Evolutionary conservation across 2,888 invertebrate genomes (phyloP).

Genomic region (Heterodera filipjevi): DNA sequence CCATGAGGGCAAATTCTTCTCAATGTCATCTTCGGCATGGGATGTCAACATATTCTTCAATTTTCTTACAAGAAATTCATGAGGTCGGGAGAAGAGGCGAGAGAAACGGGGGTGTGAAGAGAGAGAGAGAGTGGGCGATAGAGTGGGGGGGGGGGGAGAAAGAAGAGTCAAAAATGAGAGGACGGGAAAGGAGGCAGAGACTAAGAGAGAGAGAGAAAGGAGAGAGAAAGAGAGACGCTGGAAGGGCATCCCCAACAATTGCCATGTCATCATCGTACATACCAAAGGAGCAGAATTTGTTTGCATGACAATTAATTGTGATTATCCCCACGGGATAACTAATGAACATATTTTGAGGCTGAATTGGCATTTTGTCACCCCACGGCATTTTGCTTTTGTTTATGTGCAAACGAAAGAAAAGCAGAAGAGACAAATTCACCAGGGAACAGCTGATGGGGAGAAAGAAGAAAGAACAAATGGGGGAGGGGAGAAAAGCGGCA

Average conservation of each 20-base stretch:
- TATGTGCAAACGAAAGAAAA: background rate
- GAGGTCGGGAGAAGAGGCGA: background rate
- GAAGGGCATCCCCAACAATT: background rate
- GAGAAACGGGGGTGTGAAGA: no score
- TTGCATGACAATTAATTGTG: constrained; percentile 5
- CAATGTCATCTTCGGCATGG: constrained; percentile 15
- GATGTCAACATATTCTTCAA: constrained; percentile 22
- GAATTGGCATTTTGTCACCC: background rate
- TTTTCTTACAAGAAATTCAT: constrained; percentile 8
- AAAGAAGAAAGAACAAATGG: background rate
- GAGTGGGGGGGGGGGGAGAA: background rate
- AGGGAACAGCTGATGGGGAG: background rate
- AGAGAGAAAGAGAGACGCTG: no score
- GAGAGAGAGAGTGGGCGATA: background rate
- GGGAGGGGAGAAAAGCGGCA: background rate
- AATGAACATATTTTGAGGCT: background rate
- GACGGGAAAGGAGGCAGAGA: background rate
- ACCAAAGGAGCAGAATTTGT: background rate
- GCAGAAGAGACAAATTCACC: background rate
- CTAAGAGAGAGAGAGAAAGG: background rate
- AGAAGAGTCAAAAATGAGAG: background rate
- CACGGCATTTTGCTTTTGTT: constrained; percentile 13
- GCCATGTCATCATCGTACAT: background rate
- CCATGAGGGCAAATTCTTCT: constrained; percentile 23
- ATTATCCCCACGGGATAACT: background rate